Conservation (phyloP, 1,140 invertebrate species). For the Rhyzopertha dominica region DNA sequence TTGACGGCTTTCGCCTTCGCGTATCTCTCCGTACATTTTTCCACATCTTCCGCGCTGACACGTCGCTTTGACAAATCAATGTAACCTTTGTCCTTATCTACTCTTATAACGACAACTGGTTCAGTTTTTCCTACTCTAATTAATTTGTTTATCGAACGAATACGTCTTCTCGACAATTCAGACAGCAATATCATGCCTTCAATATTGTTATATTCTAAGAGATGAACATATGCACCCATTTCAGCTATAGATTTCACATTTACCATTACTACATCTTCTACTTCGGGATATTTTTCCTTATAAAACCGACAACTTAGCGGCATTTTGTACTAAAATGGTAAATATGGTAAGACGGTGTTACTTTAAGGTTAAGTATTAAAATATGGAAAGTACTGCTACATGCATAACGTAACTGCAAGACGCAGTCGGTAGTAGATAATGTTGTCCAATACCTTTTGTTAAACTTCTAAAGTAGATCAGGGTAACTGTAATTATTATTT, state of each 20-base stretch:
- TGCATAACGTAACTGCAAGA: too few species aligned
- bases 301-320: slow-evolving; percentile 97
- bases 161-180: slow-evolving; percentile 95
- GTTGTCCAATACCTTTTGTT: too few species aligned
- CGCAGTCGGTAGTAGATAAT: too few species aligned
- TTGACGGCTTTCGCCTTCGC: slow-evolving; percentile 98
- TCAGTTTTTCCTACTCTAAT: slow-evolving; percentile 98
- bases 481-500: too few species aligned
- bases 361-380: too few species aligned
- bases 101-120: slow-evolving; percentile 98
- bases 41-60: slow-evolving; percentile 95
- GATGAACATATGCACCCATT: slow-evolving; percentile 98
- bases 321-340: slow-evolving; percentile 63
- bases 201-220: slow-evolving; percentile 98
- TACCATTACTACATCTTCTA: slow-evolving; percentile 99
- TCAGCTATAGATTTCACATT: slow-evolving; percentile 97
- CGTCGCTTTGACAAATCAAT: slow-evolving; percentile 99
- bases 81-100: slow-evolving; percentile 99
- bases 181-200: slow-evolving; percentile 95
- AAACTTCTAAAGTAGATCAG: too few species aligned
- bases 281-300: slow-evolving; percentile 94
- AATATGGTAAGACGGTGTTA: too few species aligned
- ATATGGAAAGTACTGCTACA: too few species aligned
- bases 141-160: slow-evolving; percentile 98
- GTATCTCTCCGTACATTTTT: slow-evolving; percentile 97